phyloP scores from a whole-genome alignment of 2,113 vertebrate genomes.

The Eulacestoma nigropectus region DNA sequence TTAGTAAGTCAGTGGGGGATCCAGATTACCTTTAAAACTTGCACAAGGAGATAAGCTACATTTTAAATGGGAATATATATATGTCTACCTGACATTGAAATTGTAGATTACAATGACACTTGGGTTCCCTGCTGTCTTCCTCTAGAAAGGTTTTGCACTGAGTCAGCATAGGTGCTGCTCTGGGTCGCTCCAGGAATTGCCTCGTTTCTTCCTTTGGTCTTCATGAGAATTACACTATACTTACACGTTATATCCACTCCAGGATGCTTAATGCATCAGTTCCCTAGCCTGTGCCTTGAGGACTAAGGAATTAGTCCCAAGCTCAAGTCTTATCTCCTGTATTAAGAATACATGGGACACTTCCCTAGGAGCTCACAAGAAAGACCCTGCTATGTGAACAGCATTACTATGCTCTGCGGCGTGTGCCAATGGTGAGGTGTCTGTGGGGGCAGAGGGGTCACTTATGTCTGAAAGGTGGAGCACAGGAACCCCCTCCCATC shows the following conservation, averaged over 20 bases:
- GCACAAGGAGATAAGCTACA: not conserved
- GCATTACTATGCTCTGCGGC: not conserved
- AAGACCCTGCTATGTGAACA: not conserved
- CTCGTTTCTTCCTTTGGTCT: not conserved
- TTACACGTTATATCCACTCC: not conserved
- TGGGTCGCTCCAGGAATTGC: not conserved
- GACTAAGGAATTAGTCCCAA: not conserved
- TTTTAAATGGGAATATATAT: not conserved
- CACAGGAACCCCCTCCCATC: not conserved
- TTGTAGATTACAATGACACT: too few relatives aligned
- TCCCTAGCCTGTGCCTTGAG: not conserved
- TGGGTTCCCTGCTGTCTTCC: not conserved
- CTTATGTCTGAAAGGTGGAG: not conserved
- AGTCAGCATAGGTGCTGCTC: not conserved
- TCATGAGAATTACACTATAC: not conserved
- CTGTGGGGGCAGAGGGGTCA: not conserved
- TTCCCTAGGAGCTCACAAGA: not conserved
- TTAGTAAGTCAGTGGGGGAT: not conserved
- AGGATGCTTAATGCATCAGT: not conserved
- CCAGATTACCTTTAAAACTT: not conserved
- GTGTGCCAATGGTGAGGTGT: rapidly evolving
- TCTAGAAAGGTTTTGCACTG: not conserved
- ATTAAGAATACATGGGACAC: not conserved
- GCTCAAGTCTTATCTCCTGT: not conserved
- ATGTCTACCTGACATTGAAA: not conserved